A percentile compares a stretch with the other conserved stretches of the same genome.
Conservation (phyloP, 2,797 vertebrate species). For the Enteromius unitaeniatus region DNA sequence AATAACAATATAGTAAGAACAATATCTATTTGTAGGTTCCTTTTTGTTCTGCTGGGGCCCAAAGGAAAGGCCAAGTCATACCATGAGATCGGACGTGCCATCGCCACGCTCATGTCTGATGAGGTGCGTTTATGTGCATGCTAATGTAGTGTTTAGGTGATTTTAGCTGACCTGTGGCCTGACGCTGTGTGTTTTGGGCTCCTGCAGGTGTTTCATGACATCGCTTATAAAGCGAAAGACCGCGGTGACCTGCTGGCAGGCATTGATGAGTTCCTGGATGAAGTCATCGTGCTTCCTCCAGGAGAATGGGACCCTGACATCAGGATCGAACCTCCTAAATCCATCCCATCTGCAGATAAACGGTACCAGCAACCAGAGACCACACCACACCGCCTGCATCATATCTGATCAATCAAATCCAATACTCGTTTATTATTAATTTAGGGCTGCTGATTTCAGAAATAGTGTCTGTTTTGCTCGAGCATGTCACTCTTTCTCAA, state of each 20-base stretch:
- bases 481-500: background rate
- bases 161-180: background rate
- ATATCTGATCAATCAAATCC: background rate
- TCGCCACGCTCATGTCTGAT: slow-evolving; percentile 97
- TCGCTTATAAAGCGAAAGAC: slow-evolving; percentile 97
- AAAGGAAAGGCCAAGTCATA: slow-evolving; percentile 98
- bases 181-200: background rate
- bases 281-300: slow-evolving; percentile 96
- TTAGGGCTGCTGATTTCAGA: background rate
- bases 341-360: slow-evolving; percentile 95
- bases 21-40: slow-evolving; percentile 79
- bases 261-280: slow-evolving; percentile 97
- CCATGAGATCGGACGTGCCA: slow-evolving; percentile 95
- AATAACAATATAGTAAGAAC: background rate
- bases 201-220: slow-evolving; percentile 94
- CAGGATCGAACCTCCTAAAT: slow-evolving; percentile 97
- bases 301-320: slow-evolving; percentile 98
- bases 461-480: background rate
- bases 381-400: background rate
- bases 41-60: slow-evolving; percentile 95
- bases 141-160: background rate
- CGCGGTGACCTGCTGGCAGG: slow-evolving; percentile 93
- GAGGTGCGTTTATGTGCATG: slow-evolving; percentile 79
- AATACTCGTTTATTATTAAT: background rate
- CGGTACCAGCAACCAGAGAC: slow-evolving; percentile 76